Conservation (phyloP, 2,888 invertebrate genomes). For the Timema cristinae region DNA sequence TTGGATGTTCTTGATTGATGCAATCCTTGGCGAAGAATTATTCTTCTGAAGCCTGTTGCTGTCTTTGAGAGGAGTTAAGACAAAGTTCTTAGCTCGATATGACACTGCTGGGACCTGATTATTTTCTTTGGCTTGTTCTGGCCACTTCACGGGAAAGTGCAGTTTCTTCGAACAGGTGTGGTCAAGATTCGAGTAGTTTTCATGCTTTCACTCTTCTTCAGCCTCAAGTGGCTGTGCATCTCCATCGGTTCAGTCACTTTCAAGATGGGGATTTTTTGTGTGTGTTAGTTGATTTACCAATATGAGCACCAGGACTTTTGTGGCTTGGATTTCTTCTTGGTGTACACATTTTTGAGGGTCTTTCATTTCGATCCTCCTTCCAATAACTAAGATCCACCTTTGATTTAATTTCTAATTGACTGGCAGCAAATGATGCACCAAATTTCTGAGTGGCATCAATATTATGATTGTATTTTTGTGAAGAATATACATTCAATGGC, state of each 20-base stretch:
- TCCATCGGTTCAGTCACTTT: no score
- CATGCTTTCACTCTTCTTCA: no score
- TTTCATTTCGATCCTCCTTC: constrained; percentile 1
- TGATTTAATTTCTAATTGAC: no score
- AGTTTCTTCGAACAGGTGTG: not conserved
- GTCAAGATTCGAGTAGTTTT: no score
- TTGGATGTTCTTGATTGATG: constrained; percentile 17
- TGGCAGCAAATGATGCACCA: no score
- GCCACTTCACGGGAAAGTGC: not conserved
- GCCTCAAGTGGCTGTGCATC: no score
- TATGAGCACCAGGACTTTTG: constrained; percentile 15
- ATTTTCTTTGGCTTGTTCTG: constrained; percentile 31
- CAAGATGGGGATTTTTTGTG: no score
- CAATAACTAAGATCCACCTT: no score
- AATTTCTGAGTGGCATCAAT: no score
- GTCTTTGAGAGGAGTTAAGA: constrained; percentile 25
- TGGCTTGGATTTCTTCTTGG: constrained; percentile 19
- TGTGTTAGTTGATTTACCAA: no score
- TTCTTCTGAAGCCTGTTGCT: constrained; percentile 21
- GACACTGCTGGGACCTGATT: constrained; percentile 29
- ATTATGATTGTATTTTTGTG: no score
- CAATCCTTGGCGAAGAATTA: constrained; percentile 28
- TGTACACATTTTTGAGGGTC: constrained; percentile 28
- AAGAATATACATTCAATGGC: no score
- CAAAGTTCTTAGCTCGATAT: not conserved